phyloP scores from a whole-genome alignment of 2,888 invertebrate species.

The Eupithecia tripunctaria region DNA sequence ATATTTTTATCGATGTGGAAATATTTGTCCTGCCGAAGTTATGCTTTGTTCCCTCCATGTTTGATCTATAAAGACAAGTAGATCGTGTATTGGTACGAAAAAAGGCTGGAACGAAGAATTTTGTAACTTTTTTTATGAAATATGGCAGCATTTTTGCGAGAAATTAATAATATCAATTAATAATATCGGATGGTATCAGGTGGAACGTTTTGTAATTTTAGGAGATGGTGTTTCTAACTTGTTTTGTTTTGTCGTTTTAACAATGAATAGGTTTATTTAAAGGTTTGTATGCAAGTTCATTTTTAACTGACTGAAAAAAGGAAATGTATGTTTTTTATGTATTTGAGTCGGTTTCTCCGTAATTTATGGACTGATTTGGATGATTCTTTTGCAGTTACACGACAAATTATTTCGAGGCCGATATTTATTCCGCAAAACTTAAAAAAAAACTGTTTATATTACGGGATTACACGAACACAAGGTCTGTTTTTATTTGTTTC shows the following conservation, averaged over 20 bases:
- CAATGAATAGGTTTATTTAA: not conserved
- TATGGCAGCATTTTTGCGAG: not conserved
- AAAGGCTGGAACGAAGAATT: conserved; percentile 3
- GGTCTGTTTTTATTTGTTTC: too few species aligned
- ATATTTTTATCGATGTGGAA: conserved; percentile 23
- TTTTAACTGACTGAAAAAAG: too few species aligned
- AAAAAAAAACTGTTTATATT: too few species aligned
- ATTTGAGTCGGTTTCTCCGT: too few species aligned
- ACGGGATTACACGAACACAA: too few species aligned
- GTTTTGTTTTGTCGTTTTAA: not conserved
- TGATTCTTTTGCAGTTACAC: too few species aligned
- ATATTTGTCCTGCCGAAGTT: conserved; percentile 23
- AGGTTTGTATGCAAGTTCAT: not conserved
- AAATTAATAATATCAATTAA: conserved; percentile 2
- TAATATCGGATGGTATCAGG: not conserved
- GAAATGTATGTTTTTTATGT: too few species aligned
- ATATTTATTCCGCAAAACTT: too few species aligned
- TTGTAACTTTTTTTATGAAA: conserved; percentile 6
- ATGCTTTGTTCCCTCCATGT: conserved; percentile 29
- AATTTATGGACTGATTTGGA: too few species aligned
- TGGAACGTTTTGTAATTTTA: not conserved
- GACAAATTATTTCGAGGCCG: too few species aligned
- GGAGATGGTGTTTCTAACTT: not conserved
- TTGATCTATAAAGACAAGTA: conserved; percentile 28
- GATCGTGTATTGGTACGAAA: not conserved